Conservation (phyloP, 2,888 invertebrate genomes). For the Petrolisthes cinctipes region DNA sequence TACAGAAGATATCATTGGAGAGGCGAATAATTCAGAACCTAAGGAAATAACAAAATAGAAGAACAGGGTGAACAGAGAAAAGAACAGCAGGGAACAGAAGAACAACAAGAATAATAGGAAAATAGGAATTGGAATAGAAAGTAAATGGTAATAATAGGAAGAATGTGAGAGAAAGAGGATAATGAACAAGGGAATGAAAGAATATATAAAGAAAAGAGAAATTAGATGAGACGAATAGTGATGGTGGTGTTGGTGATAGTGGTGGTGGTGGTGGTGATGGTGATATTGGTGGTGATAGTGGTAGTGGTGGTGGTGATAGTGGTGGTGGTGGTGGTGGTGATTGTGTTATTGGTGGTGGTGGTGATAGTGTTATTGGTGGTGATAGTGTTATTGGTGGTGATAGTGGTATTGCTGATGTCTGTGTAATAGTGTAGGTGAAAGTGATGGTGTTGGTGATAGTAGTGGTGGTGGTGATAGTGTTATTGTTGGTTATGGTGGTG, state of each 20-base stretch:
- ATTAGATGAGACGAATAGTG: neutral
- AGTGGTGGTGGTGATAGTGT: neutral
- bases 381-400: neutral
- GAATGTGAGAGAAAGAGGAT: too few relatives aligned
- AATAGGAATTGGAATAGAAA: too few relatives aligned
- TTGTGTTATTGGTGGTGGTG: neutral
- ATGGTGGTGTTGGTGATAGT: neutral
- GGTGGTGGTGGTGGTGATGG: neutral
- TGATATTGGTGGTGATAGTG: neutral
- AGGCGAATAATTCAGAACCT: neutral
- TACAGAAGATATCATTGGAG: neutral
- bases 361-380: neutral
- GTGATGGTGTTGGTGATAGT: neutral
- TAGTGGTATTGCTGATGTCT: neutral
- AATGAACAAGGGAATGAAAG: neutral
- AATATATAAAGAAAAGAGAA: neutral
- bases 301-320: neutral
- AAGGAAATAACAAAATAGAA: neutral
- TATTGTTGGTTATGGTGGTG: neutral
- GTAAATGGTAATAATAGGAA: too few relatives aligned
- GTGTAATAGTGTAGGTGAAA: too few relatives aligned
- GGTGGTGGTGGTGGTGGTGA: slow-evolving; percentile 1
- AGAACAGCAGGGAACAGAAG: too few relatives aligned
- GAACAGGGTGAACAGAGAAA: too few relatives aligned
- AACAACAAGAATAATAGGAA: too few relatives aligned